A percentile compares a stretch with the other conserved stretches of the same genome.
Conservation (phyloP, 2,888 invertebrate species). For the Troides helena region DNA sequence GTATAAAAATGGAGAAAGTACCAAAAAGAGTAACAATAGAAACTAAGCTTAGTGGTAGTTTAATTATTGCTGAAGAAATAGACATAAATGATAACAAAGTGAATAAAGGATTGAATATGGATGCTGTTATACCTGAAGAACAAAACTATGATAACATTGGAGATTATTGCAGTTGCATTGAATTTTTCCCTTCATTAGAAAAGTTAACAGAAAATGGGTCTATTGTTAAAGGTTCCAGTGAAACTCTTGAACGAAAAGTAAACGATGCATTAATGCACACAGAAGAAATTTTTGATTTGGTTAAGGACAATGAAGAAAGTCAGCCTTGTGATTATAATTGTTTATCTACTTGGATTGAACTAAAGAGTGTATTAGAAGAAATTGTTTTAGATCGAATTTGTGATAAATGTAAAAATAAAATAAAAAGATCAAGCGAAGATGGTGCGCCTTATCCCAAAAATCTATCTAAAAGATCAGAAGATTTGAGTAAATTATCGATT, state of each 20-base stretch:
- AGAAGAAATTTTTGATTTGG: neutral
- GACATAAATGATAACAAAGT: neutral
- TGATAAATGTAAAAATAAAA: constrained; percentile 29
- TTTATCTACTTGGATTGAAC: constrained; percentile 36
- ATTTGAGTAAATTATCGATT: constrained; percentile 15
- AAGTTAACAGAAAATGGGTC: neutral
- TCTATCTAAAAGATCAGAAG: constrained; percentile 3
- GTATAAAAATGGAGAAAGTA: too few species aligned
- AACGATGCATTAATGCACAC: neutral
- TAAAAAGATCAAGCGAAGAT: neutral
- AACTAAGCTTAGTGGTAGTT: neutral
- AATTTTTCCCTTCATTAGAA: neutral
- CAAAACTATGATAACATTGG: neutral
- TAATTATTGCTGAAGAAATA: neutral
- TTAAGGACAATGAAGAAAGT: constrained; percentile 31
- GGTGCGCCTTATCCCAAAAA: constrained; percentile 9
- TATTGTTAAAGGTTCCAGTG: neutral
- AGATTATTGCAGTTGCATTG: constrained; percentile 2
- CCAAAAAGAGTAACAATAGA: neutral
- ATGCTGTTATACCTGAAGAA: neutral
- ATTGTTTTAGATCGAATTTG: constrained; percentile 33
- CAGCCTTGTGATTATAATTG: constrained; percentile 35
- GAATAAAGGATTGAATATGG: neutral
- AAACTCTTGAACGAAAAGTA: neutral
- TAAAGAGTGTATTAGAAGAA: constrained; percentile 35